Evolutionary conservation across 2,113 vertebrate species (phyloP), one percentile per base, ranked within the genome.

Genomic region (Pycnonotus jocosus): DNA sequence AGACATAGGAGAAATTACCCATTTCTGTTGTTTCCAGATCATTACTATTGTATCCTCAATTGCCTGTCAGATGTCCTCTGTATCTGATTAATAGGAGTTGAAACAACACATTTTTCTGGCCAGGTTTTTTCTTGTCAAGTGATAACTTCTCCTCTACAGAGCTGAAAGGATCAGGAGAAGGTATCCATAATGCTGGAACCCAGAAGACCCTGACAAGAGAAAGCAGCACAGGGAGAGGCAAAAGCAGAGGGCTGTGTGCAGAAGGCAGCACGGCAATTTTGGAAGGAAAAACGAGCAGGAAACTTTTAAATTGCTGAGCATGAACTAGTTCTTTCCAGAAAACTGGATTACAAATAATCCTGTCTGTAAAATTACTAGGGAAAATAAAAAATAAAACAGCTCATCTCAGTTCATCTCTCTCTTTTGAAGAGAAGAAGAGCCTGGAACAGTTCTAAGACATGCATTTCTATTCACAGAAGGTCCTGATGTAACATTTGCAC

Each of bases 271-370:
- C n/a, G 44, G 56, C 10, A 40, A 54, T 45, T 95, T 78, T 30
- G 31, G 64, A 88, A 83, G 20, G 31, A 61, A 94, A 89, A 89
- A 64, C 25, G 35, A 70, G 19, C 6, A 44, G 74, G 12, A 22
- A 69, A 95, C 82, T 92, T 95, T 40, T 71, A 94, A 77, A 92
- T 86, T 93, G 72, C 86, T 93, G 77, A 73, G 40, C 68, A 91
- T 2, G 35, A 96, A 35, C 61, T 69, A 85, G 50, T 62, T 72
- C 54, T 95, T 94, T 88, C 94, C 85, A 91, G 79, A 95, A 97
- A 96, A 93, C 38, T 91, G 84, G 83, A 97, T 97, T 97, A 86
- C 18, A 89, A 86, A 77, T 94, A 95, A 96, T 94, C 90, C 66
- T 88, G 44, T 82, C 90, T 71, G 44, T 69, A 95, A 97, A 95